Evolutionary conservation across 2,797 vertebrate species (phyloP).

Genomic region (Tenualosa thibaudeaui): DNA sequence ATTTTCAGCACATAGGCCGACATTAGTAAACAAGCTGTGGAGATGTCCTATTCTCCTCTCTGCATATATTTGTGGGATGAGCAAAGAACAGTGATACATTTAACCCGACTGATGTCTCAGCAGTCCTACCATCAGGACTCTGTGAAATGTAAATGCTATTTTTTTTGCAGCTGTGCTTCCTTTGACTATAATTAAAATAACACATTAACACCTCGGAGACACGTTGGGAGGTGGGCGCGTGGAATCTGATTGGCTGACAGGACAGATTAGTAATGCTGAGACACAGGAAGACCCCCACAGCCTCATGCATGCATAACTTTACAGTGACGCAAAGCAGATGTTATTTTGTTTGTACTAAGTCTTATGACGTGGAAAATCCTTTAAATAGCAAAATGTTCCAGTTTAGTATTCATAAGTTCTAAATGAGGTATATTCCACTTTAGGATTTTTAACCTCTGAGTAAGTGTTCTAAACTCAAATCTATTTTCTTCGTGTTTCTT

Average conservation of each 20-base stretch:
- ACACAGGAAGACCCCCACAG: neutral
- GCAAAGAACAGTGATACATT: neutral
- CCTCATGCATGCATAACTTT: neutral
- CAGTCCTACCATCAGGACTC: neutral
- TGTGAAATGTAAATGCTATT: constrained; percentile 12
- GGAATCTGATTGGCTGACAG: neutral
- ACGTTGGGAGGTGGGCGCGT: neutral
- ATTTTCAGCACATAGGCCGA: neutral
- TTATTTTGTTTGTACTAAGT: neutral
- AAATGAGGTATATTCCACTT: too few species aligned
- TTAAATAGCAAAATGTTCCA: neutral
- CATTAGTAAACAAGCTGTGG: neutral
- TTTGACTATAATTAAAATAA: neutral
- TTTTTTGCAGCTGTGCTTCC: neutral
- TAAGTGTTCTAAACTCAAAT: neutral
- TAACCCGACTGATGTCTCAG: neutral
- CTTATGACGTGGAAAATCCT: neutral
- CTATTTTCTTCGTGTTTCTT: neutral
- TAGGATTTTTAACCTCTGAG: neutral
- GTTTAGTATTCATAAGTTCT: neutral
- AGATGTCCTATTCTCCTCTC: neutral
- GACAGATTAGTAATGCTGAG: neutral
- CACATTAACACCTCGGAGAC: neutral
- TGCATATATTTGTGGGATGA: neutral
- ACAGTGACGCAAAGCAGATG: neutral